These are phyloP conservation scores for Hiodon alosoides DNA, from an alignment of 2,113 vertebrate species.

Conservation along the genomic window DNA sequence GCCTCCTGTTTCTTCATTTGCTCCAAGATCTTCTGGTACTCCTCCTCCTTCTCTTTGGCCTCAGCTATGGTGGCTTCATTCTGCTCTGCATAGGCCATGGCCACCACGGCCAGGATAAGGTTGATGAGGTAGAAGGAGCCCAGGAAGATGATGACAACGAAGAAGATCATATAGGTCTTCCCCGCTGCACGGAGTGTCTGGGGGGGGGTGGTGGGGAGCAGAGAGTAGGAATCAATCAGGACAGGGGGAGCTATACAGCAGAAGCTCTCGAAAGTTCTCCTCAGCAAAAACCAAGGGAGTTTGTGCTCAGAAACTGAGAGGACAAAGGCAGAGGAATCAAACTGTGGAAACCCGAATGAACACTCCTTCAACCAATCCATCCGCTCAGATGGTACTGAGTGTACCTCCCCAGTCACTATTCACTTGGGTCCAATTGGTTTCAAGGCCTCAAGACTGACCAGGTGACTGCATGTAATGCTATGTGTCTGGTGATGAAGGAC, in stretches of 20 bases:
- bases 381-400: no score
- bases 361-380: no score
- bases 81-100: slow-evolving; percentile 90
- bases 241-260: no score
- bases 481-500: neutral
- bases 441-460: neutral
- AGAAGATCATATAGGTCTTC: slow-evolving; percentile 96
- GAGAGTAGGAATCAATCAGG: neutral
- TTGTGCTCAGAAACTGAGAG: no score
- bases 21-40: slow-evolving; percentile 80
- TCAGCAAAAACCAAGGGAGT: no score
- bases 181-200: slow-evolving; percentile 87
- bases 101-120: slow-evolving; percentile 90
- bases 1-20: slow-evolving; percentile 76
- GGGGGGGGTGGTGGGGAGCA: neutral
- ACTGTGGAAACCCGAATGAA: no score
- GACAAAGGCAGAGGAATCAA: no score
- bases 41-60: slow-evolving; percentile 80
- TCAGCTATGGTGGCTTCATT: slow-evolving; percentile 78
- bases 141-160: slow-evolving; percentile 86
- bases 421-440: no score
- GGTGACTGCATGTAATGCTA: neutral
- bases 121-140: slow-evolving; percentile 97
- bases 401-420: neutral
- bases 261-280: no score